Percentiles rank a stretch among this genome's conserved stretches.
These are phyloP conservation scores for Aphelenchoides avenae DNA, from an alignment of 1,140 invertebrate genomes.

Conservation along the genomic window DNA sequence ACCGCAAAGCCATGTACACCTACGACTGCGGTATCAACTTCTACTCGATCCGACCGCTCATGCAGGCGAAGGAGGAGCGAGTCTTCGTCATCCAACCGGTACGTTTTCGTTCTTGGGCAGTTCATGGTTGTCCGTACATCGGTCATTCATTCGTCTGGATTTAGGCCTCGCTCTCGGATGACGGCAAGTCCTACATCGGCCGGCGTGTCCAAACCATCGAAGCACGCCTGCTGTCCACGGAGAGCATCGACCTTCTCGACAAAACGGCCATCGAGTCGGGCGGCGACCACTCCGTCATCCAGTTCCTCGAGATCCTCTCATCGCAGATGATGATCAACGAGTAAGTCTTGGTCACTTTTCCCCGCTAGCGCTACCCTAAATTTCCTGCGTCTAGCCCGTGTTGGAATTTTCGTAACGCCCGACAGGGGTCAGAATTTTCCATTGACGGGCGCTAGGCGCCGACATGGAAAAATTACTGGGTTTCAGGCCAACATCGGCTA, in stretches of 20 bases:
- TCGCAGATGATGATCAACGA: slow-evolving; percentile 5
- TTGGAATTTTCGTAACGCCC: not conserved
- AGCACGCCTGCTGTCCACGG: slow-evolving; percentile 11
- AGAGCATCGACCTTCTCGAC: slow-evolving; percentile 7
- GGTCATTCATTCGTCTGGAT: too few species aligned
- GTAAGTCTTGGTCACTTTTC: too few species aligned
- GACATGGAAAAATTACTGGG: too few species aligned
- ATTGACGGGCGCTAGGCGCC: slow-evolving; percentile 9
- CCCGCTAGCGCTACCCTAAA: too few species aligned
- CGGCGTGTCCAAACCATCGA: not conserved
- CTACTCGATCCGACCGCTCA: slow-evolving; percentile 10
- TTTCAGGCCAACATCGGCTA: too few species aligned
- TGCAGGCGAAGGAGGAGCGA: slow-evolving; percentile 6
- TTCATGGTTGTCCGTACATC: too few species aligned
- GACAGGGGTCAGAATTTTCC: too few species aligned
- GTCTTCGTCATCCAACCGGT: too few species aligned
- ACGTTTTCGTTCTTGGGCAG: too few species aligned
- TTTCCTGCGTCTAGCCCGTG: too few species aligned
- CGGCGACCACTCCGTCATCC: slow-evolving; percentile 2
- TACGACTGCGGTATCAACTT: slow-evolving; percentile 16
- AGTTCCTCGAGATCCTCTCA: slow-evolving; percentile 15
- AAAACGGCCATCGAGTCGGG: not conserved
- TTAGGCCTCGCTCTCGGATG: slow-evolving; percentile 1
- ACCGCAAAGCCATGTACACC: not conserved
- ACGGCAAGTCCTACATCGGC: not conserved